Percentiles rank a stretch among this genome's conserved stretches.
Conservation (phyloP, 2,888 invertebrate species). For the Ypsolopha sequella region DNA sequence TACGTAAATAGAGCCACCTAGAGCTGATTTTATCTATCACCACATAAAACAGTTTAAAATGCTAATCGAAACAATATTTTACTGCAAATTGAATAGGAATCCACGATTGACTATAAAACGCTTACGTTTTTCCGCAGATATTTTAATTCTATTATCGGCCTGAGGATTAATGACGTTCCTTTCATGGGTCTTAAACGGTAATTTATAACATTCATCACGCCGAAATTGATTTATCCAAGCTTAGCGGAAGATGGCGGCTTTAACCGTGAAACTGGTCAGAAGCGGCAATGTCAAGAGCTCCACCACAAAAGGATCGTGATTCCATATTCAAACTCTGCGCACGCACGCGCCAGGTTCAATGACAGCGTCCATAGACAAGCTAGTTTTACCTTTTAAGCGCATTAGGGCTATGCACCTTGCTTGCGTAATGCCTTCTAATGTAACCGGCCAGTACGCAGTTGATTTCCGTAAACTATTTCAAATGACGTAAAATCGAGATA, state of each 20-base stretch:
- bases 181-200: not conserved
- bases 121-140: not conserved
- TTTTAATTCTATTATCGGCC: not conserved
- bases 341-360: slow-evolving; percentile 46
- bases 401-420: slow-evolving; percentile 49
- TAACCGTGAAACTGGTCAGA: slow-evolving; percentile 32
- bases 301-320: slow-evolving; percentile 44
- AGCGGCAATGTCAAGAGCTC: slow-evolving; percentile 60
- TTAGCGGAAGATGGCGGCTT: slow-evolving; percentile 15
- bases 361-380: slow-evolving; percentile 49
- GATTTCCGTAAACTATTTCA: not conserved
- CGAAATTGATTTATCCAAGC: slow-evolving; percentile 2
- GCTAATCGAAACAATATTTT: not conserved
- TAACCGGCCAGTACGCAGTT: not conserved
- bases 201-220: not conserved
- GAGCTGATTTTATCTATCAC: not conserved
- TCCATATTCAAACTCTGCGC: slow-evolving; percentile 47
- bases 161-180: not conserved
- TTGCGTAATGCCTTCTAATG: slow-evolving; percentile 21
- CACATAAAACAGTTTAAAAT: slow-evolving; percentile 1
- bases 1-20: too few species aligned
- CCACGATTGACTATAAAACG: not conserved
- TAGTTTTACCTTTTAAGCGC: slow-evolving; percentile 45
- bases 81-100: not conserved
- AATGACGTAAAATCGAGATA: not conserved